Conservation (phyloP, 2,888 invertebrate species). For the Drosophila nr. fundita region DNA sequence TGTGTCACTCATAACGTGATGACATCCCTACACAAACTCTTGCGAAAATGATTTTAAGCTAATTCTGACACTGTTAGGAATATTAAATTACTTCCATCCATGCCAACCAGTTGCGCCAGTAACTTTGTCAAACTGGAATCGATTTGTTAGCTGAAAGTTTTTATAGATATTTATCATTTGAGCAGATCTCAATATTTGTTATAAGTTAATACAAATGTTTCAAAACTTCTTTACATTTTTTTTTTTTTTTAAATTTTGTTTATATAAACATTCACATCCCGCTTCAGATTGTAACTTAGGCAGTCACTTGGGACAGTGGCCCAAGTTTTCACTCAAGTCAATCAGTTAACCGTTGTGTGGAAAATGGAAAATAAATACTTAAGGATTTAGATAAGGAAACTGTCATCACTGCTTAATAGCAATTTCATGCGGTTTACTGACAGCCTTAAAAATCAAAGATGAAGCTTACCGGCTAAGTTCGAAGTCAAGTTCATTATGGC, state of each 20-base stretch:
- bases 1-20: conserved; percentile 27
- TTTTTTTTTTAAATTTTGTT: no score
- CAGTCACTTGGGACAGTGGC: conserved; percentile 5
- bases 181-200: neutral
- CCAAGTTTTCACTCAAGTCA: neutral
- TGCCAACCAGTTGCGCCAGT: neutral
- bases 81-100: neutral
- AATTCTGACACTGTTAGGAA: conserved; percentile 2
- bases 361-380: conserved; percentile 20
- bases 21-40: conserved; percentile 10
- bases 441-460: conserved; percentile 32
- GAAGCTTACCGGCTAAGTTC: conserved; percentile 27
- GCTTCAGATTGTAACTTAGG: neutral
- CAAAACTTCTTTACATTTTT: neutral
- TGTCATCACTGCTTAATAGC: conserved; percentile 12
- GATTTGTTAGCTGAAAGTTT: conserved; percentile 1
- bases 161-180: conserved; percentile 2
- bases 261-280: no score
- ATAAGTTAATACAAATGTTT: neutral
- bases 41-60: conserved; percentile 13
- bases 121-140: neutral
- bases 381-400: conserved; percentile 15
- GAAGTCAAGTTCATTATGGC: conserved; percentile 26
- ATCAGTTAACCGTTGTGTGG: conserved; percentile 16
- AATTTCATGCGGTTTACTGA: conserved; percentile 33